Evolutionary conservation across 35 echinoderm and acorn worm genomes (phyloP), one percentile per base, ranked within the genome.

Genomic region (Chiridota heheva): DNA sequence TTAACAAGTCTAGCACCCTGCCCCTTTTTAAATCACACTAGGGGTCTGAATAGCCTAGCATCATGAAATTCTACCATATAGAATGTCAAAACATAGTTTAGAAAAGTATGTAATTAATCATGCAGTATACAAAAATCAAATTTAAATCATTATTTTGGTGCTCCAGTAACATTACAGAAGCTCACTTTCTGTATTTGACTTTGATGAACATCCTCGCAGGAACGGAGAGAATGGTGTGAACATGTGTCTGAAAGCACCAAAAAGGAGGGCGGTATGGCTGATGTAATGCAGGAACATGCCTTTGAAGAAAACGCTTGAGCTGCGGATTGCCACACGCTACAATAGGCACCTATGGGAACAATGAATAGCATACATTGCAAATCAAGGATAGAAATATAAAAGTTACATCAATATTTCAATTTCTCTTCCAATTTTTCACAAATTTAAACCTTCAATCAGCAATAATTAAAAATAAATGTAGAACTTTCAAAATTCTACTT

Each of bases 241-340:
- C 8, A 8, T 61, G 51, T 12, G 49, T 39, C 34, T 40, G 70
- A 77, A 90, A 84, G 49, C 80, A 76, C 78, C 80, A 84, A 18
- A 90, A 53, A 2, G 80, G 74, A 55, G 80, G 87, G 58, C 79
- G 67, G 46, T 73, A 90, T 37, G 36, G 40, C 34, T 84, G 38
- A 24, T 42, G 26, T n/a, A 84, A 48, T 24, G 70, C 43, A 4
- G 80, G 87, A 29, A 73, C 33, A 36, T 84, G 81, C 45, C 18
- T 83, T 32, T 25, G 6, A 17, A 84, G 25, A 60, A 90, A 84
- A 18, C 64, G 60, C 33, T 72, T 24, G 27, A 87, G 69, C 17
- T 77, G 57, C 1, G 59, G 15, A 45, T 87, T 39, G 18, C 55
- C 58, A 80, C 85, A 78, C 15, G 76, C 46, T 18, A 87, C 26